phyloP scores from a whole-genome alignment of 2,888 invertebrate species.

The Agrochola lota region DNA sequence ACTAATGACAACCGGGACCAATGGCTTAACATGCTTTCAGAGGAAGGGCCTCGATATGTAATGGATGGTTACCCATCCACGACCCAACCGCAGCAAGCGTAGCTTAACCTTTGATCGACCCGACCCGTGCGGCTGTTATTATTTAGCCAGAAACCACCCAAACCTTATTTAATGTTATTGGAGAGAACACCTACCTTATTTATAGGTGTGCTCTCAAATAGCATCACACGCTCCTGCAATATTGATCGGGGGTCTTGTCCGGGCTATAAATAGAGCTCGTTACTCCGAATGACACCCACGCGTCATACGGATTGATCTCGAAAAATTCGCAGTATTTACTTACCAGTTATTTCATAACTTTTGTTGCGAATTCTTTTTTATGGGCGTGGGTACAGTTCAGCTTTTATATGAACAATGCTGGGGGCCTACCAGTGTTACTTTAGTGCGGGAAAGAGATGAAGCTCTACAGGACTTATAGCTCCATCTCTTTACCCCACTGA shows the following conservation, averaged over 20 bases:
- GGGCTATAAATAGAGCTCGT: slow-evolving; percentile 38
- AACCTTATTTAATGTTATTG: background rate
- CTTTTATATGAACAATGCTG: background rate
- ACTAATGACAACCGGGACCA: background rate
- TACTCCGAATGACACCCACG: slow-evolving; percentile 39
- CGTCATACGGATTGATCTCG: slow-evolving; percentile 8
- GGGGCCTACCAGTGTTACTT: too few relatives aligned
- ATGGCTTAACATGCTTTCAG: background rate
- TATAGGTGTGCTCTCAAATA: background rate
- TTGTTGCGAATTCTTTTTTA: background rate
- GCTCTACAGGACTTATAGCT: too few relatives aligned
- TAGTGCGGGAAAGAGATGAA: too few relatives aligned
- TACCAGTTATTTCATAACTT: slow-evolving; percentile 12
- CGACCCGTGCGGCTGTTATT: background rate
- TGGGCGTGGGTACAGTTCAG: background rate
- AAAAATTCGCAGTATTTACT: slow-evolving; percentile 10
- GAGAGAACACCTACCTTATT: background rate
- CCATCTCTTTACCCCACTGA: too few relatives aligned
- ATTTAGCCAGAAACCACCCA: background rate
- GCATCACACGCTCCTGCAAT: slow-evolving; percentile 28
- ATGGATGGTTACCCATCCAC: background rate
- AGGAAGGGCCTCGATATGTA: background rate
- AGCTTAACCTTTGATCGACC: background rate
- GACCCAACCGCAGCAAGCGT: background rate
- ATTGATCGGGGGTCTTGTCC: slow-evolving; percentile 35